Percentiles rank a stretch among this genome's conserved stretches.
Evolutionary conservation across 2,113 vertebrate species (phyloP).

Genomic region (Semnornis frantzii): DNA sequence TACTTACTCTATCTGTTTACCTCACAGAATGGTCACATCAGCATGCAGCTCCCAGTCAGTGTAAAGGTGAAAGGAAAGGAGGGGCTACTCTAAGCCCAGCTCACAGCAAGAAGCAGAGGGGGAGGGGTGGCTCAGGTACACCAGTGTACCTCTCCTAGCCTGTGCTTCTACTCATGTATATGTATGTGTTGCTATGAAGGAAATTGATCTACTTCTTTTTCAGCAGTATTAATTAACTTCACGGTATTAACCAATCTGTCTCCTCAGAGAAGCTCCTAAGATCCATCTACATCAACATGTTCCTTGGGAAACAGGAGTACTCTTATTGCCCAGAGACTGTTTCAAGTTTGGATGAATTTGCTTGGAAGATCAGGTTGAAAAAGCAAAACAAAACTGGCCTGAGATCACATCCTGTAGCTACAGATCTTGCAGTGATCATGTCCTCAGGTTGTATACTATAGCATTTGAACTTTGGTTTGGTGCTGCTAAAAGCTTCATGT

Average conservation of each 20-base stretch:
- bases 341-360: background rate
- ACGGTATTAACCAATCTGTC: background rate
- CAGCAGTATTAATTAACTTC: background rate
- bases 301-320: background rate
- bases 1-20: background rate
- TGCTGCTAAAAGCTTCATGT: background rate
- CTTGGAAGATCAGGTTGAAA: background rate
- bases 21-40: background rate
- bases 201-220: background rate
- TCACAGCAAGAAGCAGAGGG: background rate
- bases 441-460: background rate
- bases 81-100: background rate
- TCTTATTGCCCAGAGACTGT: background rate
- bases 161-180: background rate
- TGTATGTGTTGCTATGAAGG: background rate
- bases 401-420: background rate
- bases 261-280: background rate
- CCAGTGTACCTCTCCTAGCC: background rate
- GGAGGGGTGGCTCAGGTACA: background rate
- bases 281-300: background rate
- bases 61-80: background rate
- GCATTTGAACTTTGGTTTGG: background rate
- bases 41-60: background rate
- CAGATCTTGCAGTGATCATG: accelerated
- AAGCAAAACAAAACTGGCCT: background rate